These are phyloP conservation scores for Syritta pipiens DNA, from an alignment of 2,888 invertebrate species.

Conservation along the genomic window DNA sequence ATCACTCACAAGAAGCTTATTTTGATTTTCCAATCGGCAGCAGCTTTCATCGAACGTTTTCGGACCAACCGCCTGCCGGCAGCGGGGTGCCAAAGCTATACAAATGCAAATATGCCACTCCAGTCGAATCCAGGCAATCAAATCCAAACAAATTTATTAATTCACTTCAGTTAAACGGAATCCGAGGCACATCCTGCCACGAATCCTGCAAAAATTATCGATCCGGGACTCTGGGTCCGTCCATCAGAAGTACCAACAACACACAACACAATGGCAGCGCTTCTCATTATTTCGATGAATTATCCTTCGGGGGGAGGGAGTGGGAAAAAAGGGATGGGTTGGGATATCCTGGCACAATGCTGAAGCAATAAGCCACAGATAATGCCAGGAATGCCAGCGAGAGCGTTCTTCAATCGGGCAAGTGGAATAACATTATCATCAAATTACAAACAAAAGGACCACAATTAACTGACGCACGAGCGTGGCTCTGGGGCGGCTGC, in stretches of 20 bases:
- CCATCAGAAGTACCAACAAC: too few relatives aligned
- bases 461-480: conserved; percentile 57
- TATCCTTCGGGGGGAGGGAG: background rate
- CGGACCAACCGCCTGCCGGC: background rate
- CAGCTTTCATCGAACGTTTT: conserved; percentile 2
- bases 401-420: conserved; percentile 49
- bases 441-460: conserved; percentile 58
- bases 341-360: conserved; percentile 29
- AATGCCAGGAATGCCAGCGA: conserved; percentile 45
- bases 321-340: background rate
- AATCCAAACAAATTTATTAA: conserved; percentile 60
- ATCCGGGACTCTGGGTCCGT: background rate
- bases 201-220: conserved; percentile 31
- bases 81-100: background rate
- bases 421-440: conserved; percentile 56
- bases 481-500: too few relatives aligned
- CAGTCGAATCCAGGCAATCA: conserved; percentile 31
- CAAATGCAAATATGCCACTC: conserved; percentile 42
- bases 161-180: conserved; percentile 31
- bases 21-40: conserved; percentile 32
- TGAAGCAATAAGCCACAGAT: conserved; percentile 61
- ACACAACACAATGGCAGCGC: conserved; percentile 53
- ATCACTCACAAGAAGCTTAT: conserved; percentile 50
- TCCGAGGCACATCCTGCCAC: conserved; percentile 27
- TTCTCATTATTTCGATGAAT: conserved; percentile 55